Percentiles rank a stretch among this genome's conserved stretches.
Evolutionary conservation across 2,113 vertebrate genomes (phyloP).

Genomic region (Lipotes vexillifer): DNA sequence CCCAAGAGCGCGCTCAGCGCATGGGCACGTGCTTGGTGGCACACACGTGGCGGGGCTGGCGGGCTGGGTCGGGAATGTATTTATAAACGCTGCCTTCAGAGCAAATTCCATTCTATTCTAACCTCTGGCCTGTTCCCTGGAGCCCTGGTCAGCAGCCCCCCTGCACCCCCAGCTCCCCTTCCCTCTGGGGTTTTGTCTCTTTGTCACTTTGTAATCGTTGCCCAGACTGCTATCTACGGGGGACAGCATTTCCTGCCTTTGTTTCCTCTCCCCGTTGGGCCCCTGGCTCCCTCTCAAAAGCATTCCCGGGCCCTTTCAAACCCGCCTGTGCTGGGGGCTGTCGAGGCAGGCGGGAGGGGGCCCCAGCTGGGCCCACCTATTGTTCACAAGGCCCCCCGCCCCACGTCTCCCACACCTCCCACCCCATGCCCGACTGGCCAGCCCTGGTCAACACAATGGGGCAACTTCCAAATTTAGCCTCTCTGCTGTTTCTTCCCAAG

Average conservation of each 20-base stretch:
- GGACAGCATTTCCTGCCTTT: conserved; percentile 90
- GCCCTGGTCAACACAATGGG: conserved; percentile 80
- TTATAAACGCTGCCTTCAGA: conserved; percentile 84
- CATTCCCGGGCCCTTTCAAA: conserved; percentile 87
- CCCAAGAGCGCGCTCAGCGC: background rate
- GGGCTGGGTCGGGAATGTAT: conserved; percentile 81
- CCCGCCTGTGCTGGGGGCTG: conserved; percentile 73
- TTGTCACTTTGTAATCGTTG: conserved; percentile 87
- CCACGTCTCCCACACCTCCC: conserved; percentile 68
- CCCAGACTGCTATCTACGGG: conserved; percentile 87
- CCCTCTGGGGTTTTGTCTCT: conserved; percentile 86
- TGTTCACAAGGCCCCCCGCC: conserved; percentile 79
- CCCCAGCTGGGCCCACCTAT: conserved; percentile 82
- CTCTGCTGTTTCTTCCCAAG: conserved; percentile 74
- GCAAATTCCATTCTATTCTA: conserved; percentile 86
- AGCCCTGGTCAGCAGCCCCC: conserved; percentile 67
- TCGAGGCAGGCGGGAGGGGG: conserved; percentile 75
- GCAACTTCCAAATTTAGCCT: conserved; percentile 84
- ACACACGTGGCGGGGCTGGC: conserved; percentile 77
- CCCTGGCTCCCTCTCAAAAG: conserved; percentile 87
- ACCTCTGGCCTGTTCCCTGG: conserved; percentile 77
- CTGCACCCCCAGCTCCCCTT: conserved; percentile 69
- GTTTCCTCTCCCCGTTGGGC: conserved; percentile 84
- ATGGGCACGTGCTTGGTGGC: conserved; percentile 81
- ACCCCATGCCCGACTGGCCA: conserved; percentile 66